Evolutionary conservation across 1,140 invertebrate species (phyloP).

Genomic region (Onthophagus taurus): DNA sequence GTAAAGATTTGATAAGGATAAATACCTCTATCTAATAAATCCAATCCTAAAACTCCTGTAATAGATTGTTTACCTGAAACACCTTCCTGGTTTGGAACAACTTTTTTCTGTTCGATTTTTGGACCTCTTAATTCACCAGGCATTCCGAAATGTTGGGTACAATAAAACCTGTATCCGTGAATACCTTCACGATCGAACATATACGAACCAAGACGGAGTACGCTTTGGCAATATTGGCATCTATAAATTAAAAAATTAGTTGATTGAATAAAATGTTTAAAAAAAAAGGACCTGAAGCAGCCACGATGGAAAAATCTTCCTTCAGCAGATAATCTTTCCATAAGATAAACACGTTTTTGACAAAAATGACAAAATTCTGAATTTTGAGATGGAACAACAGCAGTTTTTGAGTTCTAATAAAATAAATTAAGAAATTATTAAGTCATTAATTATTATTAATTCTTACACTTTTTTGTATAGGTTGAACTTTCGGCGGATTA

Average conservation of each 20-base stretch:
- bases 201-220: slow-evolving; percentile 62
- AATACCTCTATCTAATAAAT: slow-evolving; percentile 49
- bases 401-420: slow-evolving; percentile 24
- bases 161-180: slow-evolving; percentile 67
- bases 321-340: slow-evolving; percentile 79
- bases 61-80: slow-evolving; percentile 21
- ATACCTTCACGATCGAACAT: slow-evolving; percentile 66
- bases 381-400: slow-evolving; percentile 50
- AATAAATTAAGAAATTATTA: neutral
- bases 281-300: slow-evolving; percentile 57
- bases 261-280: neutral
- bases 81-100: neutral
- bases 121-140: slow-evolving; percentile 39
- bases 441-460: neutral
- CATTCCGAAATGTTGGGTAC: slow-evolving; percentile 67
- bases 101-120: slow-evolving; percentile 21
- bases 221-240: slow-evolving; percentile 63
- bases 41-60: slow-evolving; percentile 44
- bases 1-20: neutral
- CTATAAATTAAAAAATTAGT: slow-evolving; percentile 34
- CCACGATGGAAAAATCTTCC: slow-evolving; percentile 79
- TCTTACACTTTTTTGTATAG: slow-evolving; percentile 52
- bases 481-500: slow-evolving; percentile 41
- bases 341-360: slow-evolving; percentile 75
- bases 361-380: slow-evolving; percentile 83